A percentile compares a stretch with the other conserved stretches of the same genome.
phyloP scores from a whole-genome alignment of 2,888 invertebrate genomes.

The Sycophila texana region DNA sequence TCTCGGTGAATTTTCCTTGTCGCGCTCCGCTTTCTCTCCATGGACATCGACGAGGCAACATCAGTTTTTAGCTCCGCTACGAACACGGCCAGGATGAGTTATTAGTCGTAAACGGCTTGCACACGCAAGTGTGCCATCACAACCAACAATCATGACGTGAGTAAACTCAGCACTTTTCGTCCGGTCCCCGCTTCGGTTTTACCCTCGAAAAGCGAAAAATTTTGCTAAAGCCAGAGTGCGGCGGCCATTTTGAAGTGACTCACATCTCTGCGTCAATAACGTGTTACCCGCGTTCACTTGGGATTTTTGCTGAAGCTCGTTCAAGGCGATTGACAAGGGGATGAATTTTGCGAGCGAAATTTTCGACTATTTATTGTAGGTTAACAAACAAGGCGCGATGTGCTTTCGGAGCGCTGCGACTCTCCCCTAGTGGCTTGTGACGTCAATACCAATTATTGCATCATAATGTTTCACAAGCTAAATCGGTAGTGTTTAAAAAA shows the following conservation, averaged over 20 bases:
- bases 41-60: conserved; percentile 49
- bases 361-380: not conserved
- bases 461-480: conserved; percentile 45
- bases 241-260: conserved; percentile 29
- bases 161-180: conserved; percentile 71
- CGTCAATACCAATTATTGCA: conserved; percentile 49
- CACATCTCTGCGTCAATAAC: not conserved
- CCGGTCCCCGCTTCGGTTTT: not conserved
- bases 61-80: conserved; percentile 14
- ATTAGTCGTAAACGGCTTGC: conserved; percentile 83
- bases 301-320: not conserved
- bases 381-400: not conserved
- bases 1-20: conserved; percentile 14
- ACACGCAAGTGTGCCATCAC: conserved; percentile 85
- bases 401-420: not conserved
- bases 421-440: conserved; percentile 24
- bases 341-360: not conserved
- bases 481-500: not conserved
- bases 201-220: not conserved
- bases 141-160: conserved; percentile 83
- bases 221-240: not conserved
- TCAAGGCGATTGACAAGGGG: not conserved
- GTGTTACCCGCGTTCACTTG: no score
- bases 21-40: conserved; percentile 55
- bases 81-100: conserved; percentile 82